Evolutionary conservation across 2,888 invertebrate genomes (phyloP), one percentile per base, ranked within the genome.

Genomic region (Scaptodrosophila latifasciaeformis): DNA sequence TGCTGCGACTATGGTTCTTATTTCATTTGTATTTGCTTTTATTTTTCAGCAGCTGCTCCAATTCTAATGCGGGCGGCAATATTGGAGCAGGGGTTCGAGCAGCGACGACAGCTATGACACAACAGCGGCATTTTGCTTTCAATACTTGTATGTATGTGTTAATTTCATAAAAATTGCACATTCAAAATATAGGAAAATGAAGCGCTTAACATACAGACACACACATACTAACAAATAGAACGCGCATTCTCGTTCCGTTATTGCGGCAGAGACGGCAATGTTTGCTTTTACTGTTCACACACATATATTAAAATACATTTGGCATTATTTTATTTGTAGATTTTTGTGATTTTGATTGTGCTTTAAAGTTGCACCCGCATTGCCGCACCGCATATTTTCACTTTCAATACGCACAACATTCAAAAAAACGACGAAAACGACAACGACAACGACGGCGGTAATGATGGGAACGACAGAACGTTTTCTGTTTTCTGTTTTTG

Each of bases 111-210:
- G 40, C 12, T 34, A 34, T 34, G 34, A 34, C 34, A 34, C 34
- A 34, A 34, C 34, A 19, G 19, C 7, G 18, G 39, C 18, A 39
- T 34, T 24, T 47, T 47, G 35, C 19, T 47, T 40, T 31, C 42
- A 40, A 30, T 44, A 7, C 10, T 29, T n/a, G n/a, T n/a, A 9
- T 24, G 37, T 52, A 9, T 30, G 52, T 51, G 59, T 47, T 60
- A 51, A 55, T 56, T 62, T 62, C 45, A 51, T 34, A 50, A 37
- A 55, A 62, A 50, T 55, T 55, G 62, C 54, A 61, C 56, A 62
- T 45, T 44, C 29, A 37, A 50, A 49, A 34, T 24, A 46, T 47
- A 34, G 35, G 37, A 37, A 13, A 15, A 5, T 21, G n/a, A n/a
- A 15, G 17, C n/a, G 21, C 24, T 17, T n/a, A n/a, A 27, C 27